These are phyloP conservation scores for Condylura cristata DNA, from an alignment of 2,113 vertebrate species.

Conservation along the genomic window DNA sequence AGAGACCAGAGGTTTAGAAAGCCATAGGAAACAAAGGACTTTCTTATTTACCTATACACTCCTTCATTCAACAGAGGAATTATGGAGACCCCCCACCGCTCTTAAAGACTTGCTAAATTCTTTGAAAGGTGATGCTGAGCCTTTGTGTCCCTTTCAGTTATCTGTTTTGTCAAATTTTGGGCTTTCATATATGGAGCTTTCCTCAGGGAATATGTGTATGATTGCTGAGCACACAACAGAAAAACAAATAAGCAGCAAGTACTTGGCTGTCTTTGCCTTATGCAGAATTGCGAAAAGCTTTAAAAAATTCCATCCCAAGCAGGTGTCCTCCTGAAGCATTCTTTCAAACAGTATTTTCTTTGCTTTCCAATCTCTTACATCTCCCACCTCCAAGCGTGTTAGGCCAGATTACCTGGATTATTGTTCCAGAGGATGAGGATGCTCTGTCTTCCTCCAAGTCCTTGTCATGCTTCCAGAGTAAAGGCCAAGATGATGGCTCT, in stretches of 20 bases:
- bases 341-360: background rate
- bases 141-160: background rate
- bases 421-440: slow-evolving; percentile 83
- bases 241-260: background rate
- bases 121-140: background rate
- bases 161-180: background rate
- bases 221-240: background rate
- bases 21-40: background rate
- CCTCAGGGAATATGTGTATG: background rate
- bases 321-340: background rate
- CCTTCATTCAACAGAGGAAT: background rate
- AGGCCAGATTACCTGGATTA: slow-evolving; percentile 62
- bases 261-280: background rate
- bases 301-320: background rate
- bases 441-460: slow-evolving; percentile 74
- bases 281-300: background rate
- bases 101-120: background rate
- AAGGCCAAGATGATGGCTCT: slow-evolving; percentile 66
- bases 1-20: background rate
- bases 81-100: background rate
- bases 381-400: too few relatives aligned
- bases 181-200: background rate
- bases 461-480: slow-evolving; percentile 59
- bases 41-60: background rate
- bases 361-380: background rate